phyloP scores from a whole-genome alignment of 2,888 invertebrate species.

The Nomada ferruginata region DNA sequence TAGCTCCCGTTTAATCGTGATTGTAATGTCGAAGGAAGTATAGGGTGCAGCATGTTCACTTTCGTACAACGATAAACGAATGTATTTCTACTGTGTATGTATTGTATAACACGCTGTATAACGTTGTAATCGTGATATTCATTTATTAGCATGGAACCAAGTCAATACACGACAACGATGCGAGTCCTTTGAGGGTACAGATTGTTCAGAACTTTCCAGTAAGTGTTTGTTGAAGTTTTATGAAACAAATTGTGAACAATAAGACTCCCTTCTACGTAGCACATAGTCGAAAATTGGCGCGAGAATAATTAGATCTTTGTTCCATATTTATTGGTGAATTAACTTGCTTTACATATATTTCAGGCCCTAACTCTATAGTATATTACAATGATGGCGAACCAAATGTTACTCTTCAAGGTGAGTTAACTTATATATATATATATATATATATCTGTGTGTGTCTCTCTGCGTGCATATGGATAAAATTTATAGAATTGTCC shows the following conservation, averaged over 20 bases:
- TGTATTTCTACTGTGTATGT: not conserved
- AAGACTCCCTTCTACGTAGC: too few relatives aligned
- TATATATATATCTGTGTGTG: too few relatives aligned
- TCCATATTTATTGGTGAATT: slow-evolving; percentile 79
- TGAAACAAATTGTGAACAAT: not conserved
- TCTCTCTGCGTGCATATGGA: too few relatives aligned
- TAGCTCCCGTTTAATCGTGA: slow-evolving; percentile 6
- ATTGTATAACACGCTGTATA: slow-evolving; percentile 19
- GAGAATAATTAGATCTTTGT: slow-evolving; percentile 47
- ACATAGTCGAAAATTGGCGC: slow-evolving; percentile 1
- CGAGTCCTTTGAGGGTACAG: slow-evolving; percentile 86
- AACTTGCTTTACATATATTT: slow-evolving; percentile 76
- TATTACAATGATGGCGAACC: slow-evolving; percentile 91
- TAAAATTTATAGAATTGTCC: not conserved
- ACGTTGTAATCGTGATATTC: slow-evolving; percentile 25
- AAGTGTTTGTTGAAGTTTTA: slow-evolving; percentile 50
- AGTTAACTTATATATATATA: slow-evolving; percentile 16
- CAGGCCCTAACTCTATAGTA: slow-evolving; percentile 85
- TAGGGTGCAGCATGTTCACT: not conserved
- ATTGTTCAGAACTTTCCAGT: slow-evolving; percentile 80
- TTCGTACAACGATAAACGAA: not conserved
- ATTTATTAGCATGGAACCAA: slow-evolving; percentile 88
- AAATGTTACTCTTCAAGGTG: slow-evolving; percentile 87
- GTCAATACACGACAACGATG: slow-evolving; percentile 86
- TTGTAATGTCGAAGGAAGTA: not conserved